Evolutionary conservation across 2,113 vertebrate genomes (phyloP).

Genomic region (Cyanoramphus novaezelandiae): DNA sequence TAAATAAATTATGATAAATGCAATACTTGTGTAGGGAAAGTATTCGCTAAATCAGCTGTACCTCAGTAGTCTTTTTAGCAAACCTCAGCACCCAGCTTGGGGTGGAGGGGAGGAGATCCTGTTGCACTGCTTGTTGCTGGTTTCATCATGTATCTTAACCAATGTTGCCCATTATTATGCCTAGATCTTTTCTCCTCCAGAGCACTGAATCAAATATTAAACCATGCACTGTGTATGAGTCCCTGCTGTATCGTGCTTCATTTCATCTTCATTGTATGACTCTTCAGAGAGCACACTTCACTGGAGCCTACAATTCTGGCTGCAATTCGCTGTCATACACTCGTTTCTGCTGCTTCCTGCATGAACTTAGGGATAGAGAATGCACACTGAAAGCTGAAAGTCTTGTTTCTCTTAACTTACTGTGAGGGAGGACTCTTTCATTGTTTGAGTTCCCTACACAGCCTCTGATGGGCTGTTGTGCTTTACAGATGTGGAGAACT

Average conservation of each 20-base stretch:
- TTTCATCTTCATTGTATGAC: background rate
- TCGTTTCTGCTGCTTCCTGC: background rate
- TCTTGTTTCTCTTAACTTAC: background rate
- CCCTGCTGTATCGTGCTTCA: background rate
- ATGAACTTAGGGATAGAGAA: background rate
- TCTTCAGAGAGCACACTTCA: background rate
- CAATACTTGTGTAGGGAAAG: background rate
- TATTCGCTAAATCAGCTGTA: background rate
- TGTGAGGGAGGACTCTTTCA: background rate
- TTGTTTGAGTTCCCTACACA: background rate
- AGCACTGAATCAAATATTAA: background rate
- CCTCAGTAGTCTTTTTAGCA: background rate
- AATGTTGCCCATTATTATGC: background rate
- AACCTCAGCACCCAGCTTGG: background rate
- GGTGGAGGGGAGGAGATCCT: background rate
- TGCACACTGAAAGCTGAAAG: background rate
- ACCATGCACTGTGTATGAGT: background rate
- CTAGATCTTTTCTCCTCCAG: background rate
- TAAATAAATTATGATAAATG: background rate
- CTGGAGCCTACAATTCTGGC: background rate
- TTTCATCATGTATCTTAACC: background rate
- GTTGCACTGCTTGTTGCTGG: background rate
- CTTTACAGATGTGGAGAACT: background rate
- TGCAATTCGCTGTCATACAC: fast-evolving
- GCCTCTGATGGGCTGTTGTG: background rate